These are phyloP conservation scores for Orycteropus afer DNA, from an alignment of 2,113 vertebrate genomes.

Conservation along the genomic window DNA sequence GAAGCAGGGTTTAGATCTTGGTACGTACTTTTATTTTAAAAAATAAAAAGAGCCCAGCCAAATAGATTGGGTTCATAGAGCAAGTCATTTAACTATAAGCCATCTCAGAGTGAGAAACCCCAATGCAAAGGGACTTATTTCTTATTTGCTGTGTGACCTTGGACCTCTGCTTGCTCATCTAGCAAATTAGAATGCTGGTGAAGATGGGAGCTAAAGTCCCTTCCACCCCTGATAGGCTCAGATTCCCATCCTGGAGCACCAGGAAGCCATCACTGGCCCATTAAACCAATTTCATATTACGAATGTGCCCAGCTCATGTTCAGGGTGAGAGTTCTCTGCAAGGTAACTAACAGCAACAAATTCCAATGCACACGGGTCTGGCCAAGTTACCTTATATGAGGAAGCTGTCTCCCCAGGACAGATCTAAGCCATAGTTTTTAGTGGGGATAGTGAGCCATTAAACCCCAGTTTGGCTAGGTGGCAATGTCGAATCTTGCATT, in stretches of 20 bases:
- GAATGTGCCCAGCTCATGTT: not conserved
- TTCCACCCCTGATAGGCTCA: not conserved
- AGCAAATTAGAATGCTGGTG: not conserved
- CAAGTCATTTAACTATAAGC: slow-evolving; percentile 47
- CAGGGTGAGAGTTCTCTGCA: not conserved
- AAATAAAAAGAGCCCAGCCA: not conserved
- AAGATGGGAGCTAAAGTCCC: not conserved
- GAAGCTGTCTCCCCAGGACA: slow-evolving; percentile 28
- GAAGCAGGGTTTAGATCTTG: slow-evolving; percentile 12
- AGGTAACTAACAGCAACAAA: not conserved
- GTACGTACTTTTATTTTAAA: not conserved
- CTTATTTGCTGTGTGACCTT: slow-evolving; percentile 16
- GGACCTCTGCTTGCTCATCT: not conserved
- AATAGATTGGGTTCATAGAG: not conserved
- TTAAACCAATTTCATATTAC: not conserved
- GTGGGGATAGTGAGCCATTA: not conserved
- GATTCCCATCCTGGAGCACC: not conserved
- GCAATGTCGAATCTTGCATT: not conserved
- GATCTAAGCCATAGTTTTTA: slow-evolving; percentile 75
- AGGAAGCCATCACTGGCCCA: not conserved
- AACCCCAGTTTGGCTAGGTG: not conserved
- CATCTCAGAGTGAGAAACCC: slow-evolving; percentile 44
- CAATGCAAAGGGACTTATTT: not conserved
- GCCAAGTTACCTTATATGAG: not conserved
- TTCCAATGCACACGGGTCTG: slow-evolving; percentile 18